Evolutionary conservation across 2,888 invertebrate species (phyloP).

Genomic region (Cephus spinipes): DNA sequence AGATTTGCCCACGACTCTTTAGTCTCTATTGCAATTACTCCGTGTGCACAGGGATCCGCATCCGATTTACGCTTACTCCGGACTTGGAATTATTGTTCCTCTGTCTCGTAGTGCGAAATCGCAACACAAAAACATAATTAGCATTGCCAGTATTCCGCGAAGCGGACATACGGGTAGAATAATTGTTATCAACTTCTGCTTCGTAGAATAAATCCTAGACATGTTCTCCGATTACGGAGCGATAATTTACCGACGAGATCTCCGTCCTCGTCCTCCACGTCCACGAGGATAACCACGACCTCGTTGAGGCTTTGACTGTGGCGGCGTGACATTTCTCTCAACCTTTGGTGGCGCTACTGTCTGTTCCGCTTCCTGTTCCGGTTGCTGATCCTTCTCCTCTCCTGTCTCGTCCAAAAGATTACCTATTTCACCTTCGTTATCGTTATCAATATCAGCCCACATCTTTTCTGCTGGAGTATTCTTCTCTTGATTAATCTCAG

Average conservation of each 20-base stretch:
- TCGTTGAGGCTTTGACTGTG: constrained; percentile 33
- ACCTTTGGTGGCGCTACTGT: constrained; percentile 3
- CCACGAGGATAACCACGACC: constrained; percentile 51
- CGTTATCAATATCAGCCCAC: constrained; percentile 55
- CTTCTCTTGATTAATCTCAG: constrained; percentile 20
- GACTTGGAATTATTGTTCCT: background rate
- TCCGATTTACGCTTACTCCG: background rate
- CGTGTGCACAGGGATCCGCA: background rate
- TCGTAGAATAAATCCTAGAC: background rate
- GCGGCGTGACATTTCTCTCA: constrained; percentile 12
- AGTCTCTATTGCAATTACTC: background rate
- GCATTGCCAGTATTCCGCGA: background rate
- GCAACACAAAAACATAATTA: background rate
- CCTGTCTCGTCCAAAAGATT: constrained; percentile 55
- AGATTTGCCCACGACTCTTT: background rate
- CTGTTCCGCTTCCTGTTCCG: constrained; percentile 12
- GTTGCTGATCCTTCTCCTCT: constrained; percentile 41
- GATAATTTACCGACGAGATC: constrained; percentile 58
- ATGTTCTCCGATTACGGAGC: background rate
- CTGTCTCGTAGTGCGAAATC: background rate
- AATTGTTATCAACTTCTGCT: background rate
- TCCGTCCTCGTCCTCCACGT: constrained; percentile 49
- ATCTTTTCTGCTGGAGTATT: constrained; percentile 44
- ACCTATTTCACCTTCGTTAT: constrained; percentile 50
- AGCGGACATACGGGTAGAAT: background rate